Percentiles rank a stretch among this genome's conserved stretches.
These are phyloP conservation scores for Mormyrus hasselquistii DNA, from an alignment of 2,797 vertebrate species.

Conservation along the genomic window DNA sequence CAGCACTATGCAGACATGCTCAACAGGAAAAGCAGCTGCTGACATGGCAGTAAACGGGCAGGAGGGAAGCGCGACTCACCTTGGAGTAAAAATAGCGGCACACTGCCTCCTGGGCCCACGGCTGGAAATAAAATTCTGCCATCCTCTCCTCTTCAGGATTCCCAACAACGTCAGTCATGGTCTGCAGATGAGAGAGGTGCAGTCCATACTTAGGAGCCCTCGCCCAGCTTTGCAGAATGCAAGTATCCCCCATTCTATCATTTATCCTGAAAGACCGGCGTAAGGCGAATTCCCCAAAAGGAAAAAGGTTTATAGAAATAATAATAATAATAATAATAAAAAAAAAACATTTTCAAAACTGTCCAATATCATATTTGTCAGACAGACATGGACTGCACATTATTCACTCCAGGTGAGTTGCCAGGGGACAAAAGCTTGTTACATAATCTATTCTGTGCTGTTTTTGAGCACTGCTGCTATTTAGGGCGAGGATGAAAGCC, in stretches of 20 bases:
- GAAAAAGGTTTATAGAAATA: too few species aligned
- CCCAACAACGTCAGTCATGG: slow-evolving; percentile 74
- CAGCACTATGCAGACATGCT: not conserved
- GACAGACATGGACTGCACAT: not conserved
- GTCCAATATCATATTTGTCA: not conserved
- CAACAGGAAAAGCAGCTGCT: not conserved
- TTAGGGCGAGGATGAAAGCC: not conserved
- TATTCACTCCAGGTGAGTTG: not conserved
- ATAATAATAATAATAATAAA: not conserved
- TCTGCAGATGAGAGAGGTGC: slow-evolving; percentile 42
- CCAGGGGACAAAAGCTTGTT: not conserved
- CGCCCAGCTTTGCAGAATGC: not conserved
- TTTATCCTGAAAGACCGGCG: not conserved
- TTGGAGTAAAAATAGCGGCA: slow-evolving; percentile 78
- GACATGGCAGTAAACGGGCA: not conserved
- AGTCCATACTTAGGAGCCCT: not conserved
- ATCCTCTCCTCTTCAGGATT: slow-evolving; percentile 74
- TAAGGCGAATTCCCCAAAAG: not conserved
- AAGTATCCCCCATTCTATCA: not conserved
- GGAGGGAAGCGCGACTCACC: slow-evolving; percentile 39
- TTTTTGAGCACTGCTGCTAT: not conserved
- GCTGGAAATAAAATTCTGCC: slow-evolving; percentile 78
- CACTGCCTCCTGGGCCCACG: slow-evolving; percentile 73
- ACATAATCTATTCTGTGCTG: not conserved
- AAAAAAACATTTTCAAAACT: not conserved